Evolutionary conservation across 1,140 invertebrate species (phyloP).

Genomic region (Ostrea denselamellosa): DNA sequence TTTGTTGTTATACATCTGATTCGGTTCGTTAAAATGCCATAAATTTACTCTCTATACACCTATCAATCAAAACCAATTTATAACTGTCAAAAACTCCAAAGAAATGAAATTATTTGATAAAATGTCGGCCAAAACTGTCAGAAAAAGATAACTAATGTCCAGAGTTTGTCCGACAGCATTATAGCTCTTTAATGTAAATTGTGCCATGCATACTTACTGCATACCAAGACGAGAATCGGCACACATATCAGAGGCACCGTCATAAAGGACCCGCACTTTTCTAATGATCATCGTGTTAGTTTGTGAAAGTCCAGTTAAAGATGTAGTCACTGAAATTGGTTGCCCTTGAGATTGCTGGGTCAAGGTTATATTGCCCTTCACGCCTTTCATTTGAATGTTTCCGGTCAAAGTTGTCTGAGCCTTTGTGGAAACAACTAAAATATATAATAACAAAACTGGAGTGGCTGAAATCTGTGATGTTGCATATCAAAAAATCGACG

Average conservation of each 20-base stretch:
- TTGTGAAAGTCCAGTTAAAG: background rate
- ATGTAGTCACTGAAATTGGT: background rate
- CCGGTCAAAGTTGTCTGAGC: constrained; percentile 21
- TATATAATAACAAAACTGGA: background rate
- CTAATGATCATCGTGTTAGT: background rate
- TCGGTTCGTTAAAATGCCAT: too few species aligned
- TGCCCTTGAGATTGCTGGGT: background rate
- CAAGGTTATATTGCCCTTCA: constrained; percentile 11
- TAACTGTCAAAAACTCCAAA: too few species aligned
- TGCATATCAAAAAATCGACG: too few species aligned
- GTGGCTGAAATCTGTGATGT: too few species aligned
- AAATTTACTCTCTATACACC: too few species aligned
- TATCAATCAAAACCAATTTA: too few species aligned
- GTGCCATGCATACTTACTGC: background rate
- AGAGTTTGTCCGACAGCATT: too few species aligned
- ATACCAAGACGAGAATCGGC: background rate
- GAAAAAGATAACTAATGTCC: too few species aligned
- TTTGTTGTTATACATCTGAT: too few species aligned
- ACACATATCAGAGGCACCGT: background rate
- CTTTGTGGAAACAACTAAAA: background rate
- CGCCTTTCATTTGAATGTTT: constrained; percentile 25
- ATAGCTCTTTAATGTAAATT: background rate
- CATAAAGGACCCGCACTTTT: background rate
- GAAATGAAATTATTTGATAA: too few species aligned
- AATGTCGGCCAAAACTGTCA: too few species aligned